These are phyloP conservation scores for Drosophila borborema DNA, from an alignment of 2,888 invertebrate genomes.

Conservation along the genomic window DNA sequence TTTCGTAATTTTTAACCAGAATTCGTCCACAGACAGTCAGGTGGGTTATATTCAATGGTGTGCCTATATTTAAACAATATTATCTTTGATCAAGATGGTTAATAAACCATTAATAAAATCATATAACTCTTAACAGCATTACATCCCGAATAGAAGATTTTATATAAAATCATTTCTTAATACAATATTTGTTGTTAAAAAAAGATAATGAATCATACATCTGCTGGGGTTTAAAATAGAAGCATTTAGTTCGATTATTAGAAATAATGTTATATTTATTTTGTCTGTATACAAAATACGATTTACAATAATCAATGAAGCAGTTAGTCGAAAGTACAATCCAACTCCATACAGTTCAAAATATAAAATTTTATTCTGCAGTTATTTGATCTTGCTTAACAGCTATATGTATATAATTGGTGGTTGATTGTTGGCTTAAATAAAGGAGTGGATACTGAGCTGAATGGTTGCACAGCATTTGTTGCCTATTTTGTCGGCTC, in stretches of 20 bases:
- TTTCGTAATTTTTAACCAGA: too few species aligned
- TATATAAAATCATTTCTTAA: too few species aligned
- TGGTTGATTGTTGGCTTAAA: constrained; percentile 37
- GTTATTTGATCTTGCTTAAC: constrained; percentile 44
- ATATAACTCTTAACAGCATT: too few species aligned
- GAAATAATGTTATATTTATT: constrained; percentile 13
- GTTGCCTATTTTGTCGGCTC: constrained; percentile 43
- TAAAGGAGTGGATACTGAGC: constrained; percentile 20
- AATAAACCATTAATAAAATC: too few species aligned
- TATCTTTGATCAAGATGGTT: not conserved
- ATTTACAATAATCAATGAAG: constrained; percentile 1
- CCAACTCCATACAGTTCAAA: constrained; percentile 2
- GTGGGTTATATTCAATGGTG: not conserved
- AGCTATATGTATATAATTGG: constrained; percentile 42
- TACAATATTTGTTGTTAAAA: too few species aligned
- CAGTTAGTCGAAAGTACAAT: constrained; percentile 4
- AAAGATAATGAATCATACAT: not conserved
- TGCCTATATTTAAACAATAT: not conserved
- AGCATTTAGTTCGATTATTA: not conserved
- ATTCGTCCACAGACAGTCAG: not conserved
- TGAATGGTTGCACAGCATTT: not conserved
- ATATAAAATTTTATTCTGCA: constrained; percentile 27
- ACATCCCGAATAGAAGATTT: too few species aligned
- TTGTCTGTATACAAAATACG: constrained; percentile 6
- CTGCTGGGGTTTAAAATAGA: not conserved